Conservation (phyloP, 2,888 invertebrate genomes). For the Philhelius pedissequus region DNA sequence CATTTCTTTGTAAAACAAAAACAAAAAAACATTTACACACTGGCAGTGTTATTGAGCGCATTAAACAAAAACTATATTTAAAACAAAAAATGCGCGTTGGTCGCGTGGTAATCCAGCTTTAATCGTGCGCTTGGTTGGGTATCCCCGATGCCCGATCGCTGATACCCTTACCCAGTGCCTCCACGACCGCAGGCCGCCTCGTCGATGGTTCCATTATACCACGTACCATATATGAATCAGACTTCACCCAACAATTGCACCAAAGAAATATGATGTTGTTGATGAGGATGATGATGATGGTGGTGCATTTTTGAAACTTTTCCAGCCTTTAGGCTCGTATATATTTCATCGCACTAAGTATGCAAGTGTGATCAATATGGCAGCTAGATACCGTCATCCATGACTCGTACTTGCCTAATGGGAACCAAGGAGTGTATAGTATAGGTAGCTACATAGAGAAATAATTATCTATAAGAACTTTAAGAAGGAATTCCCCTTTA, state of each 20-base stretch:
- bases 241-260: constrained; percentile 41
- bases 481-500: constrained; percentile 21
- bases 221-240: constrained; percentile 38
- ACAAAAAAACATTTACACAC: background rate
- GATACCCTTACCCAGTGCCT: background rate
- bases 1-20: constrained; percentile 7
- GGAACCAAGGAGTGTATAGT: background rate
- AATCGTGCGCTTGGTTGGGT: constrained; percentile 45
- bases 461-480: constrained; percentile 28
- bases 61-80: constrained; percentile 55
- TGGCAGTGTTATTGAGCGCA: background rate
- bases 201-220: no score
- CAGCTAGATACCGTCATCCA: constrained; percentile 8
- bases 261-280: constrained; percentile 44
- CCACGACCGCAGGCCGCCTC: background rate
- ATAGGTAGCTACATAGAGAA: background rate
- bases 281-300: constrained; percentile 43
- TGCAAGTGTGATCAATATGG: constrained; percentile 58
- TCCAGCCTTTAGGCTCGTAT: constrained; percentile 15
- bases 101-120: constrained; percentile 65
- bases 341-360: constrained; percentile 63
- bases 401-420: constrained; percentile 44
- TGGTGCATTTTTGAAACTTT: constrained; percentile 40
- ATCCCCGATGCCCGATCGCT: background rate
- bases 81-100: constrained; percentile 45